Evolutionary conservation across 2,797 vertebrate genomes (phyloP).

Genomic region (Chelon labrosus): DNA sequence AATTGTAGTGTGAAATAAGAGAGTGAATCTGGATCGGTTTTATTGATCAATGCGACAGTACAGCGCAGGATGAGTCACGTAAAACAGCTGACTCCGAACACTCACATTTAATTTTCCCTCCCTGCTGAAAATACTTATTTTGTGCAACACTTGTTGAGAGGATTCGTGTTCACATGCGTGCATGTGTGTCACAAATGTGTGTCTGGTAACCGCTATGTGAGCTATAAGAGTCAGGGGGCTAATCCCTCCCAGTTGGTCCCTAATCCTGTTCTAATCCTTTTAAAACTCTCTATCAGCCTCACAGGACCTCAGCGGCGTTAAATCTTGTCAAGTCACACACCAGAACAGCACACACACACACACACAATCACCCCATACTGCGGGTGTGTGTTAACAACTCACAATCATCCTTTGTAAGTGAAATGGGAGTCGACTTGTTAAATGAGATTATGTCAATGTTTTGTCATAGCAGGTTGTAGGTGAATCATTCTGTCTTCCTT

Average conservation of each 20-base stretch:
- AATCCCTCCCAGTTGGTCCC: slow-evolving; percentile 73
- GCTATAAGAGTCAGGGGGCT: slow-evolving; percentile 61
- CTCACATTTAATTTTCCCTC: neutral
- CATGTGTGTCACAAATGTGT: slow-evolving; percentile 48
- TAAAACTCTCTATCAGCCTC: slow-evolving; percentile 76
- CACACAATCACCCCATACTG: neutral
- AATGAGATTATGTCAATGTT: slow-evolving; percentile 31
- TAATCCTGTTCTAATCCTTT: slow-evolving; percentile 81
- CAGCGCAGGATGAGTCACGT: too few species aligned
- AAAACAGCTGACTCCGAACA: too few species aligned
- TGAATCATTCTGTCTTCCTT: slow-evolving; percentile 9
- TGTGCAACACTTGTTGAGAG: slow-evolving; percentile 48
- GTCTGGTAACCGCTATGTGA: slow-evolving; percentile 60
- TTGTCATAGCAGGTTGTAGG: slow-evolving; percentile 16
- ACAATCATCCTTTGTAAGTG: slow-evolving; percentile 28
- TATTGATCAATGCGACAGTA: too few species aligned
- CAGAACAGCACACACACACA: slow-evolving; percentile 33
- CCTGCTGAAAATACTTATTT: slow-evolving; percentile 21
- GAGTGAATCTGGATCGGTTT: too few species aligned
- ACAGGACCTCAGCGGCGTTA: slow-evolving; percentile 61
- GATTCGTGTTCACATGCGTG: slow-evolving; percentile 17
- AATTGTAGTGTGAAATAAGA: too few species aligned
- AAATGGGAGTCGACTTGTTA: slow-evolving; percentile 38
- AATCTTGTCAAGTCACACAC: slow-evolving; percentile 58
- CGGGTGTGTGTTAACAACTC: slow-evolving; percentile 25